phyloP scores from a whole-genome alignment of 2,888 invertebrate genomes.

The Branchipolynoe longqiensis region DNA sequence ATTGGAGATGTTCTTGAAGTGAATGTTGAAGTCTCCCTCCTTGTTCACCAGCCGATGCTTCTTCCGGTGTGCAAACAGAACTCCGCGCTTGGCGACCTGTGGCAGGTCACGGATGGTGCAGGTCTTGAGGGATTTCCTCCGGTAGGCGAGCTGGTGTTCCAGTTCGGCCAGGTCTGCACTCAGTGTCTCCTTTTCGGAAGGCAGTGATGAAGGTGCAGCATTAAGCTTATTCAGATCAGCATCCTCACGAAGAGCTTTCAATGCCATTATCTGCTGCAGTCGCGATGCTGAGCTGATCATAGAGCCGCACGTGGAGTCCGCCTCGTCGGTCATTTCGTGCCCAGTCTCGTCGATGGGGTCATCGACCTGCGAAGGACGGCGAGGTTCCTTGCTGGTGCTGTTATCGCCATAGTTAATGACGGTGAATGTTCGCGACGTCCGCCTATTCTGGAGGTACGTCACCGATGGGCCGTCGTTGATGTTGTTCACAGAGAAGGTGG shows the following conservation, averaged over 20 bases:
- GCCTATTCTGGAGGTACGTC: slow-evolving; percentile 21
- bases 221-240: neutral
- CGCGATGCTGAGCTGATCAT: slow-evolving; percentile 28
- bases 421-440: slow-evolving; percentile 47
- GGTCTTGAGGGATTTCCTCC: slow-evolving; percentile 44
- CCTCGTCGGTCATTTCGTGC: slow-evolving; percentile 6
- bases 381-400: neutral
- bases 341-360: slow-evolving; percentile 5
- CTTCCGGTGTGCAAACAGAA: slow-evolving; percentile 63
- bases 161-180: slow-evolving; percentile 8
- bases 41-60: slow-evolving; percentile 58
- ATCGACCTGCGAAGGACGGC: slow-evolving; percentile 32
- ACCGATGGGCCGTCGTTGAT: neutral
- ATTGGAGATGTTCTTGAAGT: slow-evolving; percentile 49
- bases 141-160: slow-evolving; percentile 24
- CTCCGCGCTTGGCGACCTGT: slow-evolving; percentile 60
- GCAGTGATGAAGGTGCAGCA: neutral
- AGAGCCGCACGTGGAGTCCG: slow-evolving; percentile 16
- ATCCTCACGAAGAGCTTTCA: neutral
- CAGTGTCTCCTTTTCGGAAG: slow-evolving; percentile 20
- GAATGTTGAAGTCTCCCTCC: slow-evolving; percentile 50
- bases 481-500: neutral
- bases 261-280: neutral
- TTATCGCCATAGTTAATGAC: slow-evolving; percentile 49
- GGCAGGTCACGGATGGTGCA: slow-evolving; percentile 41